Conservation (phyloP, 1,140 invertebrate genomes). For the Temnothorax nylanderi region DNA sequence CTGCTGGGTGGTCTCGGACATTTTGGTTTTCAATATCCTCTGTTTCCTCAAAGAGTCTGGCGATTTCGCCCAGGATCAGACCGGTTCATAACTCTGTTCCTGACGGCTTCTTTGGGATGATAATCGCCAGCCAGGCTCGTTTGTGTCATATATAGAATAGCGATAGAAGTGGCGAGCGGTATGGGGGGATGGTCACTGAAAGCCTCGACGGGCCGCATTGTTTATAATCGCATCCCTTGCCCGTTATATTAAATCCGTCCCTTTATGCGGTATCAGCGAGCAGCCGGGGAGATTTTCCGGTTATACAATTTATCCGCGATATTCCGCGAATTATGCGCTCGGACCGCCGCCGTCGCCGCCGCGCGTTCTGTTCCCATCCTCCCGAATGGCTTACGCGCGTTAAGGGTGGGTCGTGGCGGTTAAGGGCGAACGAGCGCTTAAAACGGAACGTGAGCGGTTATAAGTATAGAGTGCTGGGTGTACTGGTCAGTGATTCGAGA, state of each 20-base stretch:
- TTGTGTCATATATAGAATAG: conserved; percentile 48
- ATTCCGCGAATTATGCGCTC: conserved; percentile 64
- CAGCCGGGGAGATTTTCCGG: conserved; percentile 62
- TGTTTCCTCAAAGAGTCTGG: background rate
- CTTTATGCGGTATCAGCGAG: conserved; percentile 63
- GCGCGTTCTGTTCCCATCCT: background rate
- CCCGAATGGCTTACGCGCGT: conserved; percentile 4
- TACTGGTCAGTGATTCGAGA: conserved; percentile 26
- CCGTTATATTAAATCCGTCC: conserved; percentile 63
- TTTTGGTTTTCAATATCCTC: background rate
- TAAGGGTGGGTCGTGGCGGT: background rate
- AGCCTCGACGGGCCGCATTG: conserved; percentile 57
- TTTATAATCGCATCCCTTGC: conserved; percentile 66
- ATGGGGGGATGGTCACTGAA: background rate
- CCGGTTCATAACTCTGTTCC: background rate
- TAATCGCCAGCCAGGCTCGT: conserved; percentile 42
- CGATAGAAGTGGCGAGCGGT: conserved; percentile 20
- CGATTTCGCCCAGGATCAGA: background rate
- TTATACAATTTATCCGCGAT: conserved; percentile 66
- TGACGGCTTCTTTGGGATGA: conserved; percentile 62
- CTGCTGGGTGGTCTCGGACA: background rate
- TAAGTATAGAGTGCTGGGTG: background rate
- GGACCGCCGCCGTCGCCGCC: background rate
- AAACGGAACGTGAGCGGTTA: background rate
- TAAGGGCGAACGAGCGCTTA: conserved; percentile 33